Evolutionary conservation across 2,888 invertebrate species (phyloP).

Genomic region (Heliconius sara): DNA sequence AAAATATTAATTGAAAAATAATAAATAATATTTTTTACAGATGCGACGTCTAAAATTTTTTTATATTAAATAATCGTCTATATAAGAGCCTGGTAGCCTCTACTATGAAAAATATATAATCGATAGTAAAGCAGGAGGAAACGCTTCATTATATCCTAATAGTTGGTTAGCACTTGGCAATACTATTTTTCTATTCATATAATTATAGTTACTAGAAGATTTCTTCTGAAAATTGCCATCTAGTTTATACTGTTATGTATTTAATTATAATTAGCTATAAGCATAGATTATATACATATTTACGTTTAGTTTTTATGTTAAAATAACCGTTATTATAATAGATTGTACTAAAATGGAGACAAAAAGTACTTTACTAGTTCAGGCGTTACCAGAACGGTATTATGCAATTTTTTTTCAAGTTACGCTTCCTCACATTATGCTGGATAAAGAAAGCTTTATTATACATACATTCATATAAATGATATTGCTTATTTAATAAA

Average conservation of each 20-base stretch:
- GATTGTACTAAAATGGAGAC: neutral
- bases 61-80: no score
- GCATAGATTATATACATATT: neutral
- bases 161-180: neutral
- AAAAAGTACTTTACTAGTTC: neutral
- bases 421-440: neutral
- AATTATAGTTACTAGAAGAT: slow-evolving; percentile 10
- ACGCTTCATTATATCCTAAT: neutral
- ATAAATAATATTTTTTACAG: neutral
- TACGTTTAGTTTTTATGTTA: neutral
- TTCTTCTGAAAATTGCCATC: neutral
- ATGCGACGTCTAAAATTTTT: neutral
- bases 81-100: no score
- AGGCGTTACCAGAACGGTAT: neutral
- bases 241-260: neutral
- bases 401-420: neutral
- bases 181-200: slow-evolving; percentile 3
- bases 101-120: neutral
- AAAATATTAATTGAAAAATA: neutral
- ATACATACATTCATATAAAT: neutral
- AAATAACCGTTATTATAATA: neutral
- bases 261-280: neutral
- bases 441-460: neutral
- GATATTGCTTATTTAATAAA: no score
- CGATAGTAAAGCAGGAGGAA: neutral